Conservation (phyloP, 2,113 vertebrate species). For the Bucco capensis region DNA sequence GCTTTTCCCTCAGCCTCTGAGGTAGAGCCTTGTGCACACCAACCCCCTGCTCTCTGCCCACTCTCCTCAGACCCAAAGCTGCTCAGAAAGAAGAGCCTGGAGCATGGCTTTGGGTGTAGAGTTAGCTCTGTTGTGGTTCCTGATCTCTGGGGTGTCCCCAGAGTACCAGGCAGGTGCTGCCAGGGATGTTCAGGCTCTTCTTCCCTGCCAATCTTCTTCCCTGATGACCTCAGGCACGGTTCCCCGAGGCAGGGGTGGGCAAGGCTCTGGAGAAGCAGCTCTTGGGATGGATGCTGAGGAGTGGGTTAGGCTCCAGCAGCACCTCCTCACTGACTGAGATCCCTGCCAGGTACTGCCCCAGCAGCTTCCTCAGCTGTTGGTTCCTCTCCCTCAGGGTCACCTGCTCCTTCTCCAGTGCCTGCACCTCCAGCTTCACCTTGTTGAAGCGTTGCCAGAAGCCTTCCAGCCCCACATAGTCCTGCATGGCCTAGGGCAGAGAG, state of each 20-base stretch:
- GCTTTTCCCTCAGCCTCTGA: not conserved
- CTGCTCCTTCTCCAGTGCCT: constrained; percentile 65
- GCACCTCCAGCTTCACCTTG: constrained; percentile 79
- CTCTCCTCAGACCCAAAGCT: rapidly evolving
- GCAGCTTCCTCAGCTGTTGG: constrained; percentile 63
- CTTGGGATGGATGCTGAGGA: constrained; percentile 52
- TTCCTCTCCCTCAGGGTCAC: constrained; percentile 65
- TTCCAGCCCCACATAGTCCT: constrained; percentile 73
- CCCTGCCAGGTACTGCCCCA: constrained; percentile 77
- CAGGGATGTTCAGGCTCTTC: not conserved
- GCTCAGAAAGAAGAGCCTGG: not conserved
- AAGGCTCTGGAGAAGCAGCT: not conserved
- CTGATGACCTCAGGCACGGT: constrained; percentile 28
- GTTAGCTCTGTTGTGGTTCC: not conserved
- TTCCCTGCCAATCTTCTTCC: not conserved
- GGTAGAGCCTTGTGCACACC: no score
- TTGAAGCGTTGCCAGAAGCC: constrained; percentile 84
- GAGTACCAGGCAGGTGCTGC: not conserved
- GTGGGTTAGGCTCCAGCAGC: constrained; percentile 54
- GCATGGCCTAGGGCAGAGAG: constrained; percentile 50
- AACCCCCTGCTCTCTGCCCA: no score
- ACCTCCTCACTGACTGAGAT: constrained; percentile 66
- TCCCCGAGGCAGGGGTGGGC: not conserved
- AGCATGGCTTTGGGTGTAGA: not conserved
- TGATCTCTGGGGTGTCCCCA: no score